These are phyloP conservation scores for Pagrus major DNA, from an alignment of 2,113 vertebrate genomes.

Conservation along the genomic window DNA sequence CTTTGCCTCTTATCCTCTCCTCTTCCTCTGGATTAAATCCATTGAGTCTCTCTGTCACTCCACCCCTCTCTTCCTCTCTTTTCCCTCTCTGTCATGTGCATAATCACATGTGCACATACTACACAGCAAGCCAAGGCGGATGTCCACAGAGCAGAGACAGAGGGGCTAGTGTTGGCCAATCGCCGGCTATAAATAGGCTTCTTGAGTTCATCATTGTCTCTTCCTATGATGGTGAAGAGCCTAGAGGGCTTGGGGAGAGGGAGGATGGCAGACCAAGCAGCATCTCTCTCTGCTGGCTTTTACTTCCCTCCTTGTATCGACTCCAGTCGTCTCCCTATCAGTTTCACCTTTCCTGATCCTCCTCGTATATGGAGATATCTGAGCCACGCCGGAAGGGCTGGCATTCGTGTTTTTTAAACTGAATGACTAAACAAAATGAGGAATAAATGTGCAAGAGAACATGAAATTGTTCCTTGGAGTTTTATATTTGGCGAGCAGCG, in stretches of 20 bases:
- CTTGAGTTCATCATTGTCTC: conserved; percentile 78
- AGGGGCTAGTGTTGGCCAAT: conserved; percentile 73
- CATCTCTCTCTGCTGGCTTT: conserved; percentile 51
- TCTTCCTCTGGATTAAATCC: conserved; percentile 69
- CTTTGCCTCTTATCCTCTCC: conserved; percentile 49
- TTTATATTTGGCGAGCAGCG: neutral
- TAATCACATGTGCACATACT: conserved; percentile 62
- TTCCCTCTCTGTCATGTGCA: conserved; percentile 44
- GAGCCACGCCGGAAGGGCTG: neutral
- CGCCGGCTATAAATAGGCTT: conserved; percentile 79
- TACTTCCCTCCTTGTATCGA: conserved; percentile 22
- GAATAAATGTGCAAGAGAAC: neutral
- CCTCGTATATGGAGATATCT: conserved; percentile 1
- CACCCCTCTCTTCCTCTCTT: conserved; percentile 40
- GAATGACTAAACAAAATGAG: neutral
- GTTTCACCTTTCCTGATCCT: conserved; percentile 44
- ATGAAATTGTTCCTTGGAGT: neutral
- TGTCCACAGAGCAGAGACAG: conserved; percentile 73
- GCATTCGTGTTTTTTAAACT: conserved; percentile 11
- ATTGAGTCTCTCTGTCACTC: conserved; percentile 46
- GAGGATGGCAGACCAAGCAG: conserved; percentile 59
- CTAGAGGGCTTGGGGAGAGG: conserved; percentile 60
- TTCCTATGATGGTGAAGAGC: conserved; percentile 74
- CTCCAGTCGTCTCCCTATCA: conserved; percentile 23
- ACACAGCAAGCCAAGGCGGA: conserved; percentile 58